phyloP scores from a whole-genome alignment of 2,797 vertebrate genomes.

The Todus mexicanus region DNA sequence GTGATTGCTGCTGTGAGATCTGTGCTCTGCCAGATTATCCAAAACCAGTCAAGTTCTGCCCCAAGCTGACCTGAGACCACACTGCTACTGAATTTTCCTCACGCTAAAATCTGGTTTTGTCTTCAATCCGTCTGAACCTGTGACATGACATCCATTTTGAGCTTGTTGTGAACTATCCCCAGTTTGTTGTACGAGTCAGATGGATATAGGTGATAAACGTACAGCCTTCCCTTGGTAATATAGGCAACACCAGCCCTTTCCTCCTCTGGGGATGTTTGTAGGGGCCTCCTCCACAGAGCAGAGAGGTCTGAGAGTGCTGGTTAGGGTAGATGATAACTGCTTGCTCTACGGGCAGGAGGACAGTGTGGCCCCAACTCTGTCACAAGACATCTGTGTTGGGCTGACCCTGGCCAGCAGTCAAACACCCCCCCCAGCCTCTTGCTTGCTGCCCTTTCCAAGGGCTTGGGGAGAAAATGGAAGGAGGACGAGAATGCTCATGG shows the following conservation, averaged over 20 bases:
- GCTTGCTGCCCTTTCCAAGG: background rate
- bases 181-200: background rate
- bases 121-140: background rate
- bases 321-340: background rate
- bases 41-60: background rate
- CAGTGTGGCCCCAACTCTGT: background rate
- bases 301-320: background rate
- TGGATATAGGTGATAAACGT: fast-evolving
- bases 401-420: background rate
- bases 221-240: background rate
- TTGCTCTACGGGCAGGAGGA: background rate
- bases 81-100: background rate
- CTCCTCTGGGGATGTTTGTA: background rate
- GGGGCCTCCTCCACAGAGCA: background rate
- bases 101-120: background rate
- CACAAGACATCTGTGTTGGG: background rate
- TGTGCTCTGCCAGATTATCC: background rate
- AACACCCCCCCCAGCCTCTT: background rate
- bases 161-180: background rate
- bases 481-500: background rate
- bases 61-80: background rate
- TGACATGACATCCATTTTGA: background rate
- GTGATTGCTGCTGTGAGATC: background rate
- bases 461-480: background rate
- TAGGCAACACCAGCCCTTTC: background rate